Base-by-base conservation (phyloP, 2,113 vertebrate genomes). In the Nothocercus julius region DNA sequence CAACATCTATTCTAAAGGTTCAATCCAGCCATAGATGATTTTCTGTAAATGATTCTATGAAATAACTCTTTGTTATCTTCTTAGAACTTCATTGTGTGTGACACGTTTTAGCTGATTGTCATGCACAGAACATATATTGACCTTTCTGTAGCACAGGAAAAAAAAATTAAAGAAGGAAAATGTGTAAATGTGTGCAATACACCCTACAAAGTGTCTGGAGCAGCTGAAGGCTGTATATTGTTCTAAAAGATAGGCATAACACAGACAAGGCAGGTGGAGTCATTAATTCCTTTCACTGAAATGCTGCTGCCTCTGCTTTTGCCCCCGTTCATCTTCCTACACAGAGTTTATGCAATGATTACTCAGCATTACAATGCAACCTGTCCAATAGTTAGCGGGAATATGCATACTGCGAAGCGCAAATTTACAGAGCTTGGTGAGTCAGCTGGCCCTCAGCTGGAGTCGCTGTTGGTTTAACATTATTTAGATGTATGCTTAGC, bases 381-480 rank as follows among this genome's bases (percentile, higher is more conserved):
- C 74, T 75, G 56, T 45, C 68, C 0, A 0, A 75, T 30, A 53
- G 61, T 81, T 95, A 68, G 49, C 7, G 7, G 61, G 51, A 91
- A 80, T 56, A 70, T 16, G 38, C 82, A 56, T 7, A n/a, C 36
- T 92, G 45, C 14, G 73, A 59, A 68, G 56, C 42, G 92, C 34
- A 67, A 45, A 74, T 90, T 80, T 87, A 70, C 76, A 81, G 89
- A 93, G 63, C 59, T n/a, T 87, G 47, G 64, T 74, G 80, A 96
- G 79, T 95, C 95, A 94, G 94, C 91, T 92, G 81, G 92, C 85
- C 94, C 89, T 95, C 94, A 95, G 89, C 95, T 94, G 82, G 87
- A 94, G 89, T n/a, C 13, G 9, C 84, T 94, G 91, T 40, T 86
- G 32, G 79, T 90, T 95, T 95, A 96, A 74, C 76, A 81, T 90